phyloP scores from a whole-genome alignment of 2,888 invertebrate genomes.

The Oligia latruncula region DNA sequence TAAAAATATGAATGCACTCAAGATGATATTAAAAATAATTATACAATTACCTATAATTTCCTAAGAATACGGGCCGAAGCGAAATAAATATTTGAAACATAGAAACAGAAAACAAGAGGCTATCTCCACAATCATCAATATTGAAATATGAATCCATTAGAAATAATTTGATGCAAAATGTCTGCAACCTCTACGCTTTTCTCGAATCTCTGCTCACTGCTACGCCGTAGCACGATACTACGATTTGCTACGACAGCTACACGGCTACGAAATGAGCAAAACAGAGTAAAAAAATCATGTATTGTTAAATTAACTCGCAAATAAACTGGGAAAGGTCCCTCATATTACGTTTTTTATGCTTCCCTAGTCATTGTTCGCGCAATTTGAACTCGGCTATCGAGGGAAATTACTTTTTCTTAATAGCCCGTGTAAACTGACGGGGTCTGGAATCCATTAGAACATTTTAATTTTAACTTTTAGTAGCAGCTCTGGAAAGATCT shows the following conservation, averaged over 20 bases:
- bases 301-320: constrained; percentile 33
- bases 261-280: constrained; percentile 42
- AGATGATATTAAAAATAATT: no score
- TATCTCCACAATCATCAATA: background rate
- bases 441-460: constrained; percentile 51
- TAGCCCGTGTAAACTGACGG: constrained; percentile 45
- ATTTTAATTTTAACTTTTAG: constrained; percentile 61
- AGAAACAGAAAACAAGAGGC: background rate
- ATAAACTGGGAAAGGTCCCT: constrained; percentile 42
- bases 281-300: constrained; percentile 26
- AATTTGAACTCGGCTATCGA: constrained; percentile 58
- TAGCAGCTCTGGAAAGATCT: constrained; percentile 26
- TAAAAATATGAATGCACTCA: background rate
- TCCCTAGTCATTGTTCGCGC: constrained; percentile 45
- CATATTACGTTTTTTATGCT: constrained; percentile 40
- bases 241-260: constrained; percentile 38
- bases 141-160: background rate
- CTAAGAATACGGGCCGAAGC: background rate
- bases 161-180: background rate
- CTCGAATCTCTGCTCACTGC: background rate
- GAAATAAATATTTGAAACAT: no score
- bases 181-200: background rate
- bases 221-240: constrained; percentile 48
- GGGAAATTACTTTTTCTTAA: constrained; percentile 68
- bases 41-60: background rate